Percentiles rank a stretch among this genome's conserved stretches.
Conservation (phyloP, 2,113 vertebrate species). For the Phoenicopterus ruber region DNA sequence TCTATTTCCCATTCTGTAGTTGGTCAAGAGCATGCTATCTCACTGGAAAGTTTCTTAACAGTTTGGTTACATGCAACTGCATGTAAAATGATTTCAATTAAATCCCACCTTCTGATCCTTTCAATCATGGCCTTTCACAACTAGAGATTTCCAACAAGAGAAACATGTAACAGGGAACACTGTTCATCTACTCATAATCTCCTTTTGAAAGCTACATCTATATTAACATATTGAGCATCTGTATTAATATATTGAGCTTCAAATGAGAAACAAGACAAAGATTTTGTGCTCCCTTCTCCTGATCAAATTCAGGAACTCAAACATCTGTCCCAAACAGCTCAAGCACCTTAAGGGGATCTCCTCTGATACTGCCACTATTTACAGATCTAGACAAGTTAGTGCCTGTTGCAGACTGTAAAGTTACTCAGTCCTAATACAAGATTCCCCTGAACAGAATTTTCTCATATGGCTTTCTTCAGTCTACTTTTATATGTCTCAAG, state of each 20-base stretch:
- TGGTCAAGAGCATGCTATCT: neutral
- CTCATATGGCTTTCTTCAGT: neutral
- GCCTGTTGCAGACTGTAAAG: neutral
- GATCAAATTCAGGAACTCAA: neutral
- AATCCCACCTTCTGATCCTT: neutral
- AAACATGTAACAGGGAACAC: neutral
- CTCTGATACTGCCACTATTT: neutral
- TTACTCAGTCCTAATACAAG: neutral
- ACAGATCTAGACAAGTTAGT: neutral
- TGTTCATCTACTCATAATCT: neutral
- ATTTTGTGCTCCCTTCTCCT: neutral
- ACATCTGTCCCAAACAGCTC: neutral
- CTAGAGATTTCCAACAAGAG: neutral
- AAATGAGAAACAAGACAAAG: neutral
- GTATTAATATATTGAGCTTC: neutral
- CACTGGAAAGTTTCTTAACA: neutral
- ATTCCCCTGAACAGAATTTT: neutral
- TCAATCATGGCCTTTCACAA: neutral
- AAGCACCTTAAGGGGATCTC: neutral
- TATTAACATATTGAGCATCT: neutral
- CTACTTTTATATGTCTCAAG: neutral
- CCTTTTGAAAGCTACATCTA: neutral
- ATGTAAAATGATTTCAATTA: neutral
- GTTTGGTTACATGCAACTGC: neutral
- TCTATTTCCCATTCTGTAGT: neutral